Conservation (phyloP, 2,888 invertebrate species). For the Cactoblastis cactorum region DNA sequence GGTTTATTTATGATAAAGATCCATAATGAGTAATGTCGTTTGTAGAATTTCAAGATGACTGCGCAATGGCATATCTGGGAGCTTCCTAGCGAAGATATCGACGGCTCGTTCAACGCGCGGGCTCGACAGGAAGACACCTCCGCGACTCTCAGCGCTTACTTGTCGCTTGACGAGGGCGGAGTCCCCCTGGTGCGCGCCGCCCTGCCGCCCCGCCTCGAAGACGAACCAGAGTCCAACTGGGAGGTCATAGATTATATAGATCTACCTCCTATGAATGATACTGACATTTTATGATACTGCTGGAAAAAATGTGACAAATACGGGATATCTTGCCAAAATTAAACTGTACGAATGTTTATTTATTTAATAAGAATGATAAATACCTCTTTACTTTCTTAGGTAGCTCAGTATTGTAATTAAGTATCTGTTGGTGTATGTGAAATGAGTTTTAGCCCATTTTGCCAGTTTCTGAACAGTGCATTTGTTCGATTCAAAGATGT, state of each 20-base stretch:
- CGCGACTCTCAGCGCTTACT: constrained; percentile 77
- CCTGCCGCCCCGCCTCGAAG: constrained; percentile 67
- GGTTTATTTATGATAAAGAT: no score
- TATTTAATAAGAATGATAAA: no score
- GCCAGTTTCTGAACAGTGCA: constrained; percentile 13
- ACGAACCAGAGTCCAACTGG: constrained; percentile 81
- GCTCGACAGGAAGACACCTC: constrained; percentile 59
- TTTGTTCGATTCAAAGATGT: constrained; percentile 21
- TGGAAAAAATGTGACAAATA: not conserved
- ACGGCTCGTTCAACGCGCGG: constrained; percentile 82
- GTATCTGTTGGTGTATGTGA: no score
- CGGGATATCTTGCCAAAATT: constrained; percentile 26
- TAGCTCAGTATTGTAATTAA: not conserved
- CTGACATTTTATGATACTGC: not conserved
- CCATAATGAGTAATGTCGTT: not conserved
- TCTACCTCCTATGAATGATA: constrained; percentile 39
- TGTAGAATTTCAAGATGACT: constrained; percentile 80
- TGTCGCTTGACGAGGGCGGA: constrained; percentile 80
- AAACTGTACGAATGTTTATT: no score
- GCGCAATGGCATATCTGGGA: constrained; percentile 75
- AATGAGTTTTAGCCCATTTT: not conserved
- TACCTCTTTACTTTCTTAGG: not conserved
- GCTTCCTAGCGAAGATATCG: constrained; percentile 75
- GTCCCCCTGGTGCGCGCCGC: constrained; percentile 80
- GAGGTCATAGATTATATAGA: constrained; percentile 84